These are phyloP conservation scores for Agrotis segetum DNA, from an alignment of 2,888 invertebrate genomes.

Conservation along the genomic window DNA sequence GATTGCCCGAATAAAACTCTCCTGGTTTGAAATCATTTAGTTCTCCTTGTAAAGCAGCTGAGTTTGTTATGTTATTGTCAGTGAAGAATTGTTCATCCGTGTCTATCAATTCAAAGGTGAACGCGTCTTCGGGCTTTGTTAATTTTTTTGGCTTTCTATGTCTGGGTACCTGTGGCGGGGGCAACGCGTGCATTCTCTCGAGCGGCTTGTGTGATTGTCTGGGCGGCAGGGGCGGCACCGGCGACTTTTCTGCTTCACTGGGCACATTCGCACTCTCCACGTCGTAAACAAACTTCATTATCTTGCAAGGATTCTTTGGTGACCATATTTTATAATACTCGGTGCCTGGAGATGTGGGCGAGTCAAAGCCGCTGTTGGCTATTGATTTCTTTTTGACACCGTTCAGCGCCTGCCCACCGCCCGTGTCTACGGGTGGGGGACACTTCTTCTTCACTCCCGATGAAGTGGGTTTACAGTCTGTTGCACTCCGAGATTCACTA, in stretches of 20 bases:
- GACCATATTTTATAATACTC: slow-evolving; percentile 94
- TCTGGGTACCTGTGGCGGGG: slow-evolving; percentile 93
- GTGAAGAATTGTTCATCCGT: slow-evolving; percentile 93
- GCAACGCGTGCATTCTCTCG: slow-evolving; percentile 93
- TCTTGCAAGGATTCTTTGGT: slow-evolving; percentile 91
- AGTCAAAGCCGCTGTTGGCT: slow-evolving; percentile 87
- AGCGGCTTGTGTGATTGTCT: slow-evolving; percentile 94
- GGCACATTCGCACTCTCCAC: slow-evolving; percentile 87
- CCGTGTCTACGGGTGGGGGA: slow-evolving; percentile 90
- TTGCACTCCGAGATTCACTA: slow-evolving; percentile 86
- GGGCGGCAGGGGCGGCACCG: slow-evolving; percentile 94
- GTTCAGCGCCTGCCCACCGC: slow-evolving; percentile 84
- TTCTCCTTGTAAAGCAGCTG: slow-evolving; percentile 81
- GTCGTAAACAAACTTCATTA: slow-evolving; percentile 90
- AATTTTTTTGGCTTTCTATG: slow-evolving; percentile 93
- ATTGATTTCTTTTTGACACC: slow-evolving; percentile 93
- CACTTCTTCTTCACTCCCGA: slow-evolving; percentile 91
- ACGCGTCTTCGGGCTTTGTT: slow-evolving; percentile 93
- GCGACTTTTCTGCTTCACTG: slow-evolving; percentile 91
- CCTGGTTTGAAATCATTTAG: slow-evolving; percentile 88
- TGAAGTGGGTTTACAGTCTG: slow-evolving; percentile 82
- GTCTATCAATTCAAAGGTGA: slow-evolving; percentile 96
- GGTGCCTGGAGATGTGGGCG: slow-evolving; percentile 91
- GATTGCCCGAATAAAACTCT: slow-evolving; percentile 87
- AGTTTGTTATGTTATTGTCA: slow-evolving; percentile 88